Conservation (phyloP, 1,140 invertebrate species). For the Drosophila elegans region DNA sequence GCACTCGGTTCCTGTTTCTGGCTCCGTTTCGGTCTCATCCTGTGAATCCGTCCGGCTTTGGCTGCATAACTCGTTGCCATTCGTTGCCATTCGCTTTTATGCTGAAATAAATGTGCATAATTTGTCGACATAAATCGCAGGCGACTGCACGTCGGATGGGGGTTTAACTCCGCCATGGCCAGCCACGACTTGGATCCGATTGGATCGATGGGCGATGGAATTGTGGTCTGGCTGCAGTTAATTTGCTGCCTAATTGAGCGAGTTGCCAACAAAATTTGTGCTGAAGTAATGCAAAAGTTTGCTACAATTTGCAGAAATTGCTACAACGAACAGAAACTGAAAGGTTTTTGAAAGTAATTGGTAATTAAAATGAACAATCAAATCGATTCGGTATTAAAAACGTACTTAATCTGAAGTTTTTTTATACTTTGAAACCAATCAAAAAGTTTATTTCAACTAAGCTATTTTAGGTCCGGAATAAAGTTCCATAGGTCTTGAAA, state of each 20-base stretch:
- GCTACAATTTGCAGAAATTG: background rate
- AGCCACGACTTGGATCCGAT: slow-evolving; percentile 10
- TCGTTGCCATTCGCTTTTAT: slow-evolving; percentile 45
- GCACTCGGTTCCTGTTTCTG: slow-evolving; percentile 23
- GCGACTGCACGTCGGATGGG: slow-evolving; percentile 20
- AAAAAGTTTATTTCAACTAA: too few relatives aligned
- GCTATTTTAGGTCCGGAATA: too few relatives aligned
- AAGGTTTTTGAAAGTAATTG: background rate
- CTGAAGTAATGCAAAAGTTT: slow-evolving; percentile 6
- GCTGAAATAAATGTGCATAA: slow-evolving; percentile 72
- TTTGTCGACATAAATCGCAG: slow-evolving; percentile 63
- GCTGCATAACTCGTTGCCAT: slow-evolving; percentile 31
- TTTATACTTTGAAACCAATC: too few relatives aligned
- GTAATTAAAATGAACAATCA: background rate
- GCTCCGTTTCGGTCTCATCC: background rate
- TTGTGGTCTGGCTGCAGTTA: slow-evolving; percentile 39
- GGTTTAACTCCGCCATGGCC: slow-evolving; percentile 12
- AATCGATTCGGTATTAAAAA: too few relatives aligned
- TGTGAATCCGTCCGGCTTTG: background rate
- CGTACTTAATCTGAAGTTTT: too few relatives aligned
- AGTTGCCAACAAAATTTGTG: slow-evolving; percentile 15
- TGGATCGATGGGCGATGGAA: slow-evolving; percentile 4
- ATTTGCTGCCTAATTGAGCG: slow-evolving; percentile 64
- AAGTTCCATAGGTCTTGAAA: too few relatives aligned
- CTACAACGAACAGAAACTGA: background rate